Evolutionary conservation across 2,113 vertebrate species (phyloP), one percentile per base, ranked within the genome.

Genomic region (Dryoscopus gambensis): DNA sequence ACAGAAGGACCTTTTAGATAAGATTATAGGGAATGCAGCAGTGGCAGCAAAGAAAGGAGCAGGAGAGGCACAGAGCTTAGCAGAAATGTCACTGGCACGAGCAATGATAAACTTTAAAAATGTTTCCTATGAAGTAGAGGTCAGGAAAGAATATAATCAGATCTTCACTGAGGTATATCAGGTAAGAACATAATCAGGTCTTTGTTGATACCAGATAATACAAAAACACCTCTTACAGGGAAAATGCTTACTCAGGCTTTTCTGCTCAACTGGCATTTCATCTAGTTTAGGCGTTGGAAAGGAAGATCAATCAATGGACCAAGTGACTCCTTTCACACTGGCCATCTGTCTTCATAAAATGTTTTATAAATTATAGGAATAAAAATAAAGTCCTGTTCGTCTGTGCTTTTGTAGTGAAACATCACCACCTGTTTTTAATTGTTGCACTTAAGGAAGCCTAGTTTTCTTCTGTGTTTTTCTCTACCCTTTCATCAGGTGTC

Each of bases 171-270:
- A 27, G n/a, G n/a, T n/a, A n/a, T 37, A 40, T 20, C 40, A 30
- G 17, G 7, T 52, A 69, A 80, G 59, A 70, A 69, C 16, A 23
- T 46, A 31, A 59, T 46, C 28, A 35, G 56, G 21, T 30, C 59
- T 81, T 84, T 87, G 52, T 8, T 42, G 33, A 59, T 39, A 55
- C 10, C 11, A 62, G 46, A 65, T 80, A 25, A 21, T 40, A 73
- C 7, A 15, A 56, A 65, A 59, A 64, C 2, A 4, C 6, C 4
- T 40, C n/a, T 91, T 59, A 25, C 2, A 23, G 0, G 1, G 39
- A 39, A 57, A 62, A 69, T 3, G 8, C 20, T 57, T 22, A 24
- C 57, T 64, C n/a, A 31, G 63, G 27, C 6, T 22, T 69, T 88
- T 67, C 47, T 78, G n/a, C 30, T 39, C 15, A 84, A 35, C 6